Percentiles rank a stretch among this genome's conserved stretches.
Conservation (phyloP, 2,888 invertebrate genomes). For the Caenorhabditis japonica region DNA sequence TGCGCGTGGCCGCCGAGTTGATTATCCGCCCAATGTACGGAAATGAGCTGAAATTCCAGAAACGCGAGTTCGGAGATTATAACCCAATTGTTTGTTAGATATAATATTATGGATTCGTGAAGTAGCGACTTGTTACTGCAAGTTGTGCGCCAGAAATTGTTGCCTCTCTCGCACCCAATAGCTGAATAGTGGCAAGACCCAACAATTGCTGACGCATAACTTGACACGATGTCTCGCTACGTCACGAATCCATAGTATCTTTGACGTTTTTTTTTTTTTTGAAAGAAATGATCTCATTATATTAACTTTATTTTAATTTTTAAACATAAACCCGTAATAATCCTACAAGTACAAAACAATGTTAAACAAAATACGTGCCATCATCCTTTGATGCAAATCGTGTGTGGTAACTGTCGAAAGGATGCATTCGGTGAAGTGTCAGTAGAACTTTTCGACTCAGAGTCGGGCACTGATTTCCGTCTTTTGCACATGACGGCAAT, state of each 20-base stretch:
- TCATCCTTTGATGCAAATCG: neutral
- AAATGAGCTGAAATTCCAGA: slow-evolving; percentile 63
- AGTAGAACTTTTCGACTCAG: neutral
- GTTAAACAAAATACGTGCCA: too few relatives aligned
- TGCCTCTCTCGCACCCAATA: too few relatives aligned
- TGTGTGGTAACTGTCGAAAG: neutral
- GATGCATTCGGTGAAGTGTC: neutral
- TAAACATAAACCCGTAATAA: too few relatives aligned
- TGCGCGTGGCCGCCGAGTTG: slow-evolving; percentile 75
- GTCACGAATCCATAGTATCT: too few relatives aligned
- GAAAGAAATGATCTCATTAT: too few relatives aligned
- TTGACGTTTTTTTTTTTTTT: too few relatives aligned
- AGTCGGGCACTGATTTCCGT: neutral
- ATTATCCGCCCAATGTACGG: slow-evolving; percentile 77
- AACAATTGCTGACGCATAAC: too few relatives aligned
- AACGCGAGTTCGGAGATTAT: slow-evolving; percentile 59
- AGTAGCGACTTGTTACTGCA: too few relatives aligned
- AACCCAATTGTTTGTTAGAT: slow-evolving; percentile 27
- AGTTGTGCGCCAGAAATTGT: too few relatives aligned
- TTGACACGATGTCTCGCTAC: too few relatives aligned
- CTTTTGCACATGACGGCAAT: neutral
- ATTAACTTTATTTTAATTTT: too few relatives aligned
- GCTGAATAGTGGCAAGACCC: neutral
- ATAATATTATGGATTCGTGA: neutral
- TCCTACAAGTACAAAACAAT: too few relatives aligned